Evolutionary conservation across 1,140 invertebrate genomes (phyloP), one percentile per base, ranked within the genome.

Genomic region (Dryas iulia): DNA sequence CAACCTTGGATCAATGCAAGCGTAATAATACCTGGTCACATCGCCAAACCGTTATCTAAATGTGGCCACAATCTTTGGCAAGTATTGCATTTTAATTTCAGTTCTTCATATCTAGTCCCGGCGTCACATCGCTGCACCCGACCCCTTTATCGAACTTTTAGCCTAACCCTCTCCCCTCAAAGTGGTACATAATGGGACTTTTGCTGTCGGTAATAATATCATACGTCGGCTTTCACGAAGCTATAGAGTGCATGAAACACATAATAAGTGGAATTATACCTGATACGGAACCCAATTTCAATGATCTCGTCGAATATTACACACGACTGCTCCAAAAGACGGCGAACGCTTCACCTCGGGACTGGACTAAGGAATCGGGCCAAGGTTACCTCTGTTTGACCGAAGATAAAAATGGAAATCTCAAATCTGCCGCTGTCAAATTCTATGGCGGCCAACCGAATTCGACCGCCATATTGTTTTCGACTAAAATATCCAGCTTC

Each of bases 181-280:
- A 77, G 69, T 81, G 78, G 71, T 81, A 78, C 81, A 81, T 21
- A 66, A 95, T 95, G 95, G 95, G 95, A 75, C 84, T 96, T 18
- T 81, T 96, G 66, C 87, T 96, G 54, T 96, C 95, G 10, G 89
- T 95, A 76, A 82, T 96, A 24, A 93, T 96, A 68, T 93, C 94
- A n/a, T 96, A 95, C 78, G 93, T 95, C 21, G 95, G 96, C 59
- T 93, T 95, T 2, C 65, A 95, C 65, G 95, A 96, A 83, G 91
- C 95, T 12, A 80, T 95, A 12, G 92, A 93, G 33, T 94, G 94
- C 69, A 82, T 94, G 52, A 87, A 89, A 72, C 93, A 94, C 75
- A 90, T 94, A 33, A 76, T 92, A 24, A 88, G 93, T 64, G 91
- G 93, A 60, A 73, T 93, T 10, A 25, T 92, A 21, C 90, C 88